phyloP scores from a whole-genome alignment of 2,113 vertebrate genomes.

The Burhinus oedicnemus region DNA sequence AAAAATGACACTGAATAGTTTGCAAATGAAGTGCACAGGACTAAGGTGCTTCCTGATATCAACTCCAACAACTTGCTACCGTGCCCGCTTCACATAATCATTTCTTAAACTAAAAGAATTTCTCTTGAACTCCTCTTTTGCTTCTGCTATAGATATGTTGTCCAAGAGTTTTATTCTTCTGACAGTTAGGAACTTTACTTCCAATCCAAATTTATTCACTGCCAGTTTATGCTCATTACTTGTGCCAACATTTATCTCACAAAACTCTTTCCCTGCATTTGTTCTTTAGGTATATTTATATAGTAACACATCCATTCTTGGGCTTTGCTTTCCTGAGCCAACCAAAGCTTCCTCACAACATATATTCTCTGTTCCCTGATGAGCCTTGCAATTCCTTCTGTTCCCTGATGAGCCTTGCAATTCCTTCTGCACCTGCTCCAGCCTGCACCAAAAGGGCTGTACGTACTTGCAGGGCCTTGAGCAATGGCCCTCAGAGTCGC shows the following conservation, averaged over 20 bases:
- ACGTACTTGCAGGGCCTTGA: neutral
- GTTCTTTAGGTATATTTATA: neutral
- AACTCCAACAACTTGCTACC: neutral
- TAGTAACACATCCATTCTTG: neutral
- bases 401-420: neutral
- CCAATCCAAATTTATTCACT: neutral
- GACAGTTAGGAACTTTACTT: neutral
- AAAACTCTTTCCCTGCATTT: neutral
- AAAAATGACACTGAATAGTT: neutral
- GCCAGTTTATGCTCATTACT: neutral
- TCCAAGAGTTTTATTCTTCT: neutral
- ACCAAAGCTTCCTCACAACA: neutral
- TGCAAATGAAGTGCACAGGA: neutral
- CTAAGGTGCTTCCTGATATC: neutral
- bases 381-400: neutral
- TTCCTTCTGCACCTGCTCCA: neutral
- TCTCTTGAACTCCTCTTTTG: neutral
- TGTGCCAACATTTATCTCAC: neutral
- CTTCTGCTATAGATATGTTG: neutral
- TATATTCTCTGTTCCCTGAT: neutral
- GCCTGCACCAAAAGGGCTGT: no score
- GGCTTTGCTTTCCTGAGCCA: neutral
- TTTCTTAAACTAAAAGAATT: neutral
- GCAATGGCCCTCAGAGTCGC: neutral
- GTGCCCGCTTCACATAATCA: neutral